These are phyloP conservation scores for Festucalex cinctus DNA, from an alignment of 2,113 vertebrate genomes.

Conservation along the genomic window DNA sequence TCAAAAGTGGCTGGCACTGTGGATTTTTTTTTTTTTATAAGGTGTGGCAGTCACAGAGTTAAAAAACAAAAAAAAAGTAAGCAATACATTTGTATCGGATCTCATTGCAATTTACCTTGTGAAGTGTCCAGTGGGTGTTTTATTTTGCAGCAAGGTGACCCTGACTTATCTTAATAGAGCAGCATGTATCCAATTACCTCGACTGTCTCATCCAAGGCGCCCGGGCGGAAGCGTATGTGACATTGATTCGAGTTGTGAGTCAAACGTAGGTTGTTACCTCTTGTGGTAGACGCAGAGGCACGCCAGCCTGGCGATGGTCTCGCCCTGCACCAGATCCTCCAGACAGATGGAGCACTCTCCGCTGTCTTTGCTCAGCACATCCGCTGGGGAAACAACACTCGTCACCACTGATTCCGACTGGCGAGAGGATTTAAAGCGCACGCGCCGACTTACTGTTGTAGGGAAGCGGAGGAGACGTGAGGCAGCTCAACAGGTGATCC, in stretches of 20 bases:
- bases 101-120: neutral
- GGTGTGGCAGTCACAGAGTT: too few species aligned
- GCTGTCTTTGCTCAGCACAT: slow-evolving; percentile 76
- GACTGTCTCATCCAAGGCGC: neutral
- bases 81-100: too few species aligned
- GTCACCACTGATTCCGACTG: neutral
- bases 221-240: neutral
- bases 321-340: slow-evolving; percentile 74
- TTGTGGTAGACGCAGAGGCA: slow-evolving; percentile 81
- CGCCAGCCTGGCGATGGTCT: slow-evolving; percentile 76
- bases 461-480: slow-evolving; percentile 74
- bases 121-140: neutral
- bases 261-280: slow-evolving; percentile 53
- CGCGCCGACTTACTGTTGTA: slow-evolving; percentile 70
- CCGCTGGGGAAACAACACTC: slow-evolving; percentile 56
- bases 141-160: neutral
- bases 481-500: slow-evolving; percentile 78
- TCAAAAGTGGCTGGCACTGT: too few species aligned
- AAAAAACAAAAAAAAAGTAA: too few species aligned
- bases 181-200: neutral
- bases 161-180: neutral
- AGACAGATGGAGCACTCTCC: slow-evolving; percentile 78
- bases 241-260: neutral
- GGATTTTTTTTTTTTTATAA: too few species aligned
- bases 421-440: neutral